Conservation (phyloP, 2,113 vertebrate species). For the Labrus mixtus region DNA sequence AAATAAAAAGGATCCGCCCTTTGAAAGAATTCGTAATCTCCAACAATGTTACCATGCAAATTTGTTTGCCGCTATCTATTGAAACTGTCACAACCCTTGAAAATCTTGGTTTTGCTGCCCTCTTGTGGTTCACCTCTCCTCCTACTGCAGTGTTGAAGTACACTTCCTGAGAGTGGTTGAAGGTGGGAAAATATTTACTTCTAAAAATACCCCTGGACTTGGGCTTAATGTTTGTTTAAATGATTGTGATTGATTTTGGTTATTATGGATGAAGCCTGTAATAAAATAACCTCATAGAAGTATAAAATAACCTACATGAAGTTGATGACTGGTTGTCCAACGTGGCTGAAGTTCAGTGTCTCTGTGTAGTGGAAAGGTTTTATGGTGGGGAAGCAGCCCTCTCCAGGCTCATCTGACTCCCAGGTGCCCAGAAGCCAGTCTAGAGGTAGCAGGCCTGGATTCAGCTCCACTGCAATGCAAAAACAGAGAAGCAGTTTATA, state of each 20-base stretch:
- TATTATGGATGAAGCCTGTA: neutral
- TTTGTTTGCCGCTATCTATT: neutral
- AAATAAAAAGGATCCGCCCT: neutral
- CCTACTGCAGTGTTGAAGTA: neutral
- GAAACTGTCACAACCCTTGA: neutral
- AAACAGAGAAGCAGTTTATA: neutral
- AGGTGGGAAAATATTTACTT: neutral
- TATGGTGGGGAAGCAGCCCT: conserved; percentile 88
- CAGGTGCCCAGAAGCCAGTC: conserved; percentile 96
- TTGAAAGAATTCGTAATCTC: neutral
- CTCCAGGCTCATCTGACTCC: conserved; percentile 90
- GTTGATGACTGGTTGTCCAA: conserved; percentile 87
- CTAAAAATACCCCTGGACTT: neutral
- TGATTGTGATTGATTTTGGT: neutral
- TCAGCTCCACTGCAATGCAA: conserved; percentile 83
- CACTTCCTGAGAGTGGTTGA: neutral
- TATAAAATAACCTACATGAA: conserved; percentile 84
- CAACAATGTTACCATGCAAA: neutral
- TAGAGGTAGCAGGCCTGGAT: conserved; percentile 85
- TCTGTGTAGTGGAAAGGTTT: conserved; percentile 92
- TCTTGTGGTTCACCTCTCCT: neutral
- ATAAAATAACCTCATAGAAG: neutral
- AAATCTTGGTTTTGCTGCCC: neutral
- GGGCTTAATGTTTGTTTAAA: too few relatives aligned
- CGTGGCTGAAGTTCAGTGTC: conserved; percentile 88